These are phyloP conservation scores for Dolichotis patagonum DNA, from an alignment of 2,113 vertebrate genomes.

Conservation along the genomic window DNA sequence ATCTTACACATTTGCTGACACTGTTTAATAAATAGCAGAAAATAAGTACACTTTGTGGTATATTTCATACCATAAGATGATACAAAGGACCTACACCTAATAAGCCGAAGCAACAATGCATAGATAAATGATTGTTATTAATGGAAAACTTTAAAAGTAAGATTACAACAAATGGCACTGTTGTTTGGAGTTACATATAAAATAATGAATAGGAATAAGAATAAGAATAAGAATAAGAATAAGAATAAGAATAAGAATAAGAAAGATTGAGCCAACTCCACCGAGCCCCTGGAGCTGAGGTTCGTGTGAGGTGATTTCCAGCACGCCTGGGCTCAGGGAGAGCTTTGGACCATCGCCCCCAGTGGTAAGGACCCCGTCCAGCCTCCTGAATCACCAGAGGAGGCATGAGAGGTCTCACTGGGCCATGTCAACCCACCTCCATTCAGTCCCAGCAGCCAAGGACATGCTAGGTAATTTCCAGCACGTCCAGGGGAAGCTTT, in stretches of 20 bases:
- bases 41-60: not conserved
- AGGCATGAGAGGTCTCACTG: too few species aligned
- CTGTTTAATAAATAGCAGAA: slow-evolving; percentile 66
- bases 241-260: not conserved
- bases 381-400: too few species aligned
- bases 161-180: slow-evolving; percentile 3
- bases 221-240: slow-evolving; percentile 17
- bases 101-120: not conserved
- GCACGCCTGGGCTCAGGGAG: too few species aligned
- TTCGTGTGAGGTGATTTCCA: too few species aligned
- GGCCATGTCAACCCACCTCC: too few species aligned
- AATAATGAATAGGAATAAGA: slow-evolving; percentile 35
- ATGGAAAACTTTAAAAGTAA: slow-evolving; percentile 36
- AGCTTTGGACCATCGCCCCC: too few species aligned
- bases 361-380: too few species aligned
- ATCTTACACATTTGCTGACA: slow-evolving; percentile 63
- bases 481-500: too few species aligned
- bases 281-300: too few species aligned
- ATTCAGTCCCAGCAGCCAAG: too few species aligned
- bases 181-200: slow-evolving; percentile 33
- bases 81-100: not conserved
- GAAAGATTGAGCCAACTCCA: too few species aligned
- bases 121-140: slow-evolving; percentile 23
- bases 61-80: not conserved
- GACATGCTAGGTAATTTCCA: too few species aligned